Base-by-base conservation (phyloP, 2,797 vertebrate species). In the Spea hammondii region DNA sequence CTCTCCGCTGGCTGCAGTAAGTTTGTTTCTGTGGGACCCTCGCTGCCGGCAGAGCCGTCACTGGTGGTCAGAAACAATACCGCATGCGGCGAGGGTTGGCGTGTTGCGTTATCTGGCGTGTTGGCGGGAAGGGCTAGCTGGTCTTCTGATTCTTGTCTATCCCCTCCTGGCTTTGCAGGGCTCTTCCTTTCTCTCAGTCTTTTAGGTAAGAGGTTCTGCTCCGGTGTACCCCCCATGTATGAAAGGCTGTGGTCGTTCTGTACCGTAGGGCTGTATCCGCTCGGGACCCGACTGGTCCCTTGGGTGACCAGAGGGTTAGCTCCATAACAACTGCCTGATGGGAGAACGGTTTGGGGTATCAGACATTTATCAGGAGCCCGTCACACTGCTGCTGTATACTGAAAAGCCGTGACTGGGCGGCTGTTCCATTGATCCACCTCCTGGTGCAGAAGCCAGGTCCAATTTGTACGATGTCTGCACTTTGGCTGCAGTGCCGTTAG, bases 161-260 rank as follows among this genome's bases (percentile, higher is more conserved):
- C 84, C 83, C 84, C 84, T 87, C 74, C 14, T 12, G n/a, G 59
- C 76, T 84, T 32, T 74, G 79, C 92, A 99, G 97, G 95, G 95
- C 95, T 88, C 96, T 97, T 46, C 96, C 97, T 83, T 96, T 99
- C 91, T 96, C 96, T 78, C 94, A 95, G 85, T 97, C 97, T 85
- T 95, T 99, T 96, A 95, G 97, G 97, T 99, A 97, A 97, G 97
- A 88, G 72, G 13, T n/a, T 51, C 9, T 32, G 13, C 54, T 60
- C 68, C 65, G n/a, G 57, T 78, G 67, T 78, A 2, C 32, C 32
- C 32, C 32, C 32, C 32, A 32, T 32, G 32, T 32, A 32, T 32
- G 32, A 32, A 32, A 32, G 32, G 32, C 12, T 17, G 17, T 17
- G 17, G 17, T 17, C 1, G 17, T 17, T 17, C 17, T 17, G 17